Evolutionary conservation across 2,113 vertebrate species (phyloP).

Genomic region (Falco punctatus): DNA sequence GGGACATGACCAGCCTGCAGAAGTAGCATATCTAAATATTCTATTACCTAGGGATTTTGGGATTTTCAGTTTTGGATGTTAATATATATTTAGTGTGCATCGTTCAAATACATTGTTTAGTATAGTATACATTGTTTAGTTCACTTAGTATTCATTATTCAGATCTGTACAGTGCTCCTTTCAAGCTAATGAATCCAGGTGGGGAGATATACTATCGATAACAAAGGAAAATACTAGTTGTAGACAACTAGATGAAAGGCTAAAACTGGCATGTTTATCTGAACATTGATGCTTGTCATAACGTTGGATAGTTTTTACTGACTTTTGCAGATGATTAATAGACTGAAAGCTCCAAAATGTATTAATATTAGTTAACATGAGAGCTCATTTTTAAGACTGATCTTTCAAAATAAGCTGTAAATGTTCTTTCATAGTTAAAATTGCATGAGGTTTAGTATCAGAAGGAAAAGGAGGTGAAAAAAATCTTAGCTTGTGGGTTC

Average conservation of each 20-base stretch:
- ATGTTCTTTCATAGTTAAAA: background rate
- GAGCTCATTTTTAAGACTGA: background rate
- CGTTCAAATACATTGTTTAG: background rate
- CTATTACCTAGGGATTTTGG: background rate
- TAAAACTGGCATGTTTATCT: background rate
- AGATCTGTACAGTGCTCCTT: background rate
- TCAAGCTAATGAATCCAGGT: background rate
- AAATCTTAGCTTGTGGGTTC: background rate
- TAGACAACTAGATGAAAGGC: background rate
- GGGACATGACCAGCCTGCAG: background rate
- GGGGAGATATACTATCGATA: background rate
- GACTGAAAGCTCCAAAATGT: background rate
- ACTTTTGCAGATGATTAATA: background rate
- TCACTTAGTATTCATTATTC: background rate
- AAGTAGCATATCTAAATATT: background rate
- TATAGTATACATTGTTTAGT: background rate
- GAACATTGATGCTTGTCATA: background rate
- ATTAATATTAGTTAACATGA: background rate
- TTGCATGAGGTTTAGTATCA: background rate
- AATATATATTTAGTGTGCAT: background rate
- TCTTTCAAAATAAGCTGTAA: background rate
- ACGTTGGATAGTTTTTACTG: background rate
- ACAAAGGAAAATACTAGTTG: background rate
- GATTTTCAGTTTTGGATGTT: background rate
- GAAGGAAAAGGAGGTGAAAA: background rate